Base-by-base conservation (phyloP, 1,140 invertebrate species). In the Whitmania pigra region DNA sequence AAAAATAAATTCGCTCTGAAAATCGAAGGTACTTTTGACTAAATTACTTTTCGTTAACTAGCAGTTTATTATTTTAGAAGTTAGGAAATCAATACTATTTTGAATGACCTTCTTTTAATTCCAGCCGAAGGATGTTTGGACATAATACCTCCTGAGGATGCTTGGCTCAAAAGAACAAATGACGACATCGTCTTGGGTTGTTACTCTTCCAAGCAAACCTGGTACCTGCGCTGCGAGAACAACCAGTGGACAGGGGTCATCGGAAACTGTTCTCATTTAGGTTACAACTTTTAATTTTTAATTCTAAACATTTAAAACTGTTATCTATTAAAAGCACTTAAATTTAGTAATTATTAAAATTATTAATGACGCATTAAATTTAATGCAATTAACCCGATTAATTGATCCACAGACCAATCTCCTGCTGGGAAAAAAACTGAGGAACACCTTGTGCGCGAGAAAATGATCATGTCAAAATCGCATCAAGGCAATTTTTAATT, bases 141-240 rank as follows among this genome's bases (percentile, higher is more conserved):
- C 27, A 68, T 68, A 31, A 31, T 68, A 3, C 67, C 25, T 0
- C 69, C 69, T 7, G 69, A 71, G 27, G 43, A 71, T 25, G 22
- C 69, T 22, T 71, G 69, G 69, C 20, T 71, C 7, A 49, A 55
- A 27, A 2, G 69, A 9, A 55, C n/a, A 20, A 49, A 36, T 11
- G 69, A 71, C 31, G 69, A 49, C 25, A 55, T 71, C 1, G 31
- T 55, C 25, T 9, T 71, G 2, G 69, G 69, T n/a, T 71, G 69
- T 43, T 53, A 53, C 43, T 22, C 25, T 22, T 53, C 15, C 20
- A 71, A 54, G 15, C 69, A 71, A 22, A 53, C 36, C 15, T 71
- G 69, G 69, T 43, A 54, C n/a, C 69, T 71, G 0, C 36, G 40
- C 25, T 71, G 69, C 22, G 22, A 27, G 22, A 49, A 43, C 15